These are phyloP conservation scores for Neuroterus valhalla DNA, from an alignment of 1,140 invertebrate genomes.

Conservation along the genomic window DNA sequence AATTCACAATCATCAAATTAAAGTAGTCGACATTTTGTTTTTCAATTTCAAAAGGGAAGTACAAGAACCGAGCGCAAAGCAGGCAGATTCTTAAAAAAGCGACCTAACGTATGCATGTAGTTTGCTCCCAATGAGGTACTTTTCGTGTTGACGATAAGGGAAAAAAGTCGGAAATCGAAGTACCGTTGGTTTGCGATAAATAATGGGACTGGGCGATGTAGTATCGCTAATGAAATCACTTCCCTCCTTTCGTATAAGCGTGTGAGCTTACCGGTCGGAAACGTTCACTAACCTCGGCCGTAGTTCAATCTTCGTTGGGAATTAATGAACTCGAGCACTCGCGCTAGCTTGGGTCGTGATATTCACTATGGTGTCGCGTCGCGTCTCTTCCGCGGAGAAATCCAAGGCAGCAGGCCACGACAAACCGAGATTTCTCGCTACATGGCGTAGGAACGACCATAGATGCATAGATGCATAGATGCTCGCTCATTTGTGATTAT, in stretches of 20 bases:
- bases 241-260: conserved; percentile 26
- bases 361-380: conserved; percentile 22
- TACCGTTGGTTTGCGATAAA: conserved; percentile 25
- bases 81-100: neutral
- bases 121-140: neutral
- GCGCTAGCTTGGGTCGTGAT: conserved; percentile 22
- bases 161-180: conserved; percentile 20
- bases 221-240: conserved; percentile 29
- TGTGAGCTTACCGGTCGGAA: conserved; percentile 28
- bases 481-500: too few species aligned
- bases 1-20: too few species aligned
- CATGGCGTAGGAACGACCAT: conserved; percentile 6
- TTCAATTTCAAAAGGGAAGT: too few species aligned
- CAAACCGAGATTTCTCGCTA: conserved; percentile 56
- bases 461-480: too few species aligned
- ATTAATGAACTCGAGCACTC: conserved; percentile 24
- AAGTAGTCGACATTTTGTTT: too few species aligned
- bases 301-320: conserved; percentile 16
- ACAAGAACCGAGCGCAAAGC: too few species aligned
- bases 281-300: conserved; percentile 17
- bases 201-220: conserved; percentile 15
- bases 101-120: neutral
- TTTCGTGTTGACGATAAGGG: neutral
- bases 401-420: conserved; percentile 61
- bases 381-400: conserved; percentile 63